Percentiles rank a stretch among this genome's conserved stretches.
Evolutionary conservation across 2,888 invertebrate species (phyloP).

Genomic region (Arctia plantaginis): DNA sequence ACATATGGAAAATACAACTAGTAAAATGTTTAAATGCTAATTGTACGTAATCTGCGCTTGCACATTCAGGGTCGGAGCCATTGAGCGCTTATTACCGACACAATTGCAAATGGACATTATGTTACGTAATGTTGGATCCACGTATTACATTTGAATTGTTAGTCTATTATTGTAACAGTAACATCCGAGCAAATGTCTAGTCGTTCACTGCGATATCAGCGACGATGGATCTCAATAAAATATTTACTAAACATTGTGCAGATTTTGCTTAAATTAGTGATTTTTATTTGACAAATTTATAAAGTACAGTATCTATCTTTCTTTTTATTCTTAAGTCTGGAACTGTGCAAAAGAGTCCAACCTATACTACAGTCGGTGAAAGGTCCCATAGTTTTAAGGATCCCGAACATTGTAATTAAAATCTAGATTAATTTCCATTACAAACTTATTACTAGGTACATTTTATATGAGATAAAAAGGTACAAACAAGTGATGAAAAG

Average conservation of each 20-base stretch:
- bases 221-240: neutral
- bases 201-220: neutral
- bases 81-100: constrained; percentile 48
- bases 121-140: constrained; percentile 20
- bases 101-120: constrained; percentile 50
- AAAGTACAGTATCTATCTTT: neutral
- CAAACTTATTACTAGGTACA: neutral
- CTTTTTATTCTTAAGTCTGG: too few relatives aligned
- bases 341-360: neutral
- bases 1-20: constrained; percentile 3
- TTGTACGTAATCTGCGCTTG: constrained; percentile 38
- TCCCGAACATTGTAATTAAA: neutral
- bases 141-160: constrained; percentile 13
- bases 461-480: neutral
- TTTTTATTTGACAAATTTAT: neutral
- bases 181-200: neutral
- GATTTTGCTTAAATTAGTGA: neutral
- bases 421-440: neutral
- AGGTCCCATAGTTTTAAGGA: neutral
- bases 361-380: neutral
- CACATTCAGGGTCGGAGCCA: constrained; percentile 50
- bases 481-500: neutral
- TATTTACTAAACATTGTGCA: neutral
- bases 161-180: neutral
- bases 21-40: constrained; percentile 32